Percentiles rank a stretch among this genome's conserved stretches.
Evolutionary conservation across 2,113 vertebrate genomes (phyloP).

Genomic region (Nycticryphes semicollaris): DNA sequence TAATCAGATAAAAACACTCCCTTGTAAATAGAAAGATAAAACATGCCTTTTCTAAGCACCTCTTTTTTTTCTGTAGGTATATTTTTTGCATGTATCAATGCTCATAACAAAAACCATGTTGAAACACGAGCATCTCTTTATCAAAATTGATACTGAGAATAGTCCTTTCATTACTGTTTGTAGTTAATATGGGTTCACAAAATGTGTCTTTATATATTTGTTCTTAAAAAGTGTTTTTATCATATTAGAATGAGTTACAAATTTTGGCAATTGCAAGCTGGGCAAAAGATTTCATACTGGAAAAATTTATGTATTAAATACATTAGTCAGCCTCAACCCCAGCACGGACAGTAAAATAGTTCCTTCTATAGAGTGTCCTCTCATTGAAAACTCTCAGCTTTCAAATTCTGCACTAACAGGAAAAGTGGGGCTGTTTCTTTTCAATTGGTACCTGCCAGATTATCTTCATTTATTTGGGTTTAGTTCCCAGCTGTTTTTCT

Average conservation of each 20-base stretch:
- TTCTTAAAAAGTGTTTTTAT: background rate
- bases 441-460: background rate
- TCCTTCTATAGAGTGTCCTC: background rate
- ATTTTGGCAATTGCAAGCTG: background rate
- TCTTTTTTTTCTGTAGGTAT: background rate
- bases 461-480: background rate
- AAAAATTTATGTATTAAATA: background rate
- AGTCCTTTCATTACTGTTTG: background rate
- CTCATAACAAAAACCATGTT: background rate
- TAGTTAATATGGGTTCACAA: background rate
- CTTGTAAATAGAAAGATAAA: background rate
- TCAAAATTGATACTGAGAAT: background rate
- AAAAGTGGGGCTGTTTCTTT: background rate
- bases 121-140: background rate
- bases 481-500: background rate
- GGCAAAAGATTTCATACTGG: background rate
- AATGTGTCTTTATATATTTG: background rate
- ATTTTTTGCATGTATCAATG: background rate
- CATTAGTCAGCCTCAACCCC: background rate
- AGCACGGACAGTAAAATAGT: background rate
- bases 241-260: background rate
- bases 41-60: rapidly evolving
- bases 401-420: background rate
- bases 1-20: background rate
- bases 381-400: background rate